Base-by-base conservation (phyloP, 2,888 invertebrate genomes). In the Barypeithes pellucidus region DNA sequence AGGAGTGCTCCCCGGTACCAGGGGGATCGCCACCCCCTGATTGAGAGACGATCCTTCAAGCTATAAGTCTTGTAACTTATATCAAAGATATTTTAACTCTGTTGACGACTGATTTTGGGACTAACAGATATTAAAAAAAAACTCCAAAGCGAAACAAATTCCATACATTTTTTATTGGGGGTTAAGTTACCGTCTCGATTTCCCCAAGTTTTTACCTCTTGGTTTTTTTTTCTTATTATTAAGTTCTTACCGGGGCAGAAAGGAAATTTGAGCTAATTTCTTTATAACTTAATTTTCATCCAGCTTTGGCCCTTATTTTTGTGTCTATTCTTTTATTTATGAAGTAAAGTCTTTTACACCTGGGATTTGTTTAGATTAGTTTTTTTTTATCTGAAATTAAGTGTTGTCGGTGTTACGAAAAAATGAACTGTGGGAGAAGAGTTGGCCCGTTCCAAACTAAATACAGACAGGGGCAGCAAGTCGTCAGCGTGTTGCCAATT, bases 191-290 rank as follows among this genome's bases (percentile, higher is more conserved):
- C 20, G n/a, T 50, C 22, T 20, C 22, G 50, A 24, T 50, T 22
- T 47, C 47, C 22, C 22, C 22, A 11, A 57, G 9, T 20, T 36
- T n/a, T 36, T 39, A 59, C 36, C 39, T 33, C 33, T 59, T n/a
- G n/a, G 12, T 36, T 33, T 59, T 59, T 57, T 47, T 47, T 47
- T 18, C 29, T 29, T 29, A 29, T 39, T 22, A 12, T 18, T 59
- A 36, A 11, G 16, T 5, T 14, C 59, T 14, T 18, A 11, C 12
- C 33, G 4, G 14, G 36, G n/a, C 3, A 33, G 41, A 36, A 39
- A 20, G n/a, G 16, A n/a, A 54, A 54, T 41, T 36, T n/a, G 18
- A 59, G 36, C 36, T 59, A 41, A 59, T 39, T 59, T 59, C 20
- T 18, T 33, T 36, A 8, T 39, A 59, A 59, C n/a, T 36, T 59